A percentile compares a stretch with the other conserved stretches of the same genome.
Conservation (phyloP, 2,113 vertebrate genomes). For the Marcusenius ussheri region DNA sequence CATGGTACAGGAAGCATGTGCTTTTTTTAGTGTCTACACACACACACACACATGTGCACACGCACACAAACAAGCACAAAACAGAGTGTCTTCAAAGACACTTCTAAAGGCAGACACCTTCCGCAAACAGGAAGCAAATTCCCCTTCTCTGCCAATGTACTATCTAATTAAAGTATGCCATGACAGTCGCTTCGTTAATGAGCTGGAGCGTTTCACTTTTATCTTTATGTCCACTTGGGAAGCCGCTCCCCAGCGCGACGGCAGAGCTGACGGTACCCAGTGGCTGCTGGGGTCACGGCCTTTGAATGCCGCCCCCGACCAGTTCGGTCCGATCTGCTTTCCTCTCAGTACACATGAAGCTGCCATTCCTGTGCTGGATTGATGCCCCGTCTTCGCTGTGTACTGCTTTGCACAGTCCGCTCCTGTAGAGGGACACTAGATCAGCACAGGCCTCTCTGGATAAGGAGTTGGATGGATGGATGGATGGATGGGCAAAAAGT, state of each 20-base stretch:
- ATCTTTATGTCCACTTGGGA: not conserved
- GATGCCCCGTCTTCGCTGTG: not conserved
- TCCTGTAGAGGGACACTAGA: not conserved
- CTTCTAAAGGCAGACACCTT: constrained; percentile 38
- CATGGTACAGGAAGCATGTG: constrained; percentile 51
- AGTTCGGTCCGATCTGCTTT: not conserved
- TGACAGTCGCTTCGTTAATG: constrained; percentile 33
- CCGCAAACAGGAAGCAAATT: constrained; percentile 23
- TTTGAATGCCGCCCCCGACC: not conserved
- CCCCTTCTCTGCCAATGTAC: constrained; percentile 23
- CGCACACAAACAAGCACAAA: not conserved
- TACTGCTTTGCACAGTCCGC: no score
- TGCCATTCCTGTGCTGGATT: not conserved
- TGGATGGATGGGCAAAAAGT: not conserved
- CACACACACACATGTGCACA: not conserved
- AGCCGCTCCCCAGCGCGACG: not conserved
- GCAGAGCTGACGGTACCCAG: not conserved
- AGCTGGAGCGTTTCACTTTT: not conserved
- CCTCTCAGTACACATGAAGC: not conserved
- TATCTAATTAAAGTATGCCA: constrained; percentile 32
- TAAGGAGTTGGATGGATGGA: not conserved
- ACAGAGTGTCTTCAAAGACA: constrained; percentile 25
- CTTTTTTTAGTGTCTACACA: constrained; percentile 39
- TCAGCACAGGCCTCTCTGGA: not conserved
- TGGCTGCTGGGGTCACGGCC: not conserved